A percentile compares a stretch with the other conserved stretches of the same genome.
Evolutionary conservation across 2,888 invertebrate species (phyloP).

Genomic region (Sabatieria punctata): DNA sequence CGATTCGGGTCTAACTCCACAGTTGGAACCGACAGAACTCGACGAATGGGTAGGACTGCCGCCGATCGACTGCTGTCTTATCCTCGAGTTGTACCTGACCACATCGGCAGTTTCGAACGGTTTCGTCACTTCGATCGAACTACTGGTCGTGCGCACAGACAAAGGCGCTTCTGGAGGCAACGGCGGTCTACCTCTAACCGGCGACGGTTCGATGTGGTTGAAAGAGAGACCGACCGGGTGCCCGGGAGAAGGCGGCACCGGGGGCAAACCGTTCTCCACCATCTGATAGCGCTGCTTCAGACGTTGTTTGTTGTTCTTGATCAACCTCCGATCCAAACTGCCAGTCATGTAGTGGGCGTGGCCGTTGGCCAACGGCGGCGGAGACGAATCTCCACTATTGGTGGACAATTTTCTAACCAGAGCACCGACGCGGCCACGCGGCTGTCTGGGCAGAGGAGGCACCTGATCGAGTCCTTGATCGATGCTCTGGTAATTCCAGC

Average conservation of each 20-base stretch:
- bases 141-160: no score
- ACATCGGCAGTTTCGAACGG: constrained; percentile 7
- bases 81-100: constrained; percentile 1
- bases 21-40: no score
- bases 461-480: constrained; percentile 1
- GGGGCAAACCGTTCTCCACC: no score
- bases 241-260: no score
- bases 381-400: neutral
- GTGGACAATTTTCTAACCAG: neutral
- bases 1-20: no score
- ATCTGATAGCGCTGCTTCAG: constrained; percentile 6
- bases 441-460: neutral
- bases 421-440: neutral
- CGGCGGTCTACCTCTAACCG: no score
- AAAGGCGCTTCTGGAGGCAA: no score
- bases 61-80: no score
- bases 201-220: no score
- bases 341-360: neutral
- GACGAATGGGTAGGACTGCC: no score
- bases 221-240: no score
- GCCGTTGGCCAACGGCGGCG: neutral
- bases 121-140: constrained; percentile 4
- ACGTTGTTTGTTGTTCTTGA: neutral
- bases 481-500: constrained; percentile 10
- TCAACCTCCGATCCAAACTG: constrained; percentile 6